phyloP scores from a whole-genome alignment of 2,888 invertebrate species.

The Rosalia funebris region DNA sequence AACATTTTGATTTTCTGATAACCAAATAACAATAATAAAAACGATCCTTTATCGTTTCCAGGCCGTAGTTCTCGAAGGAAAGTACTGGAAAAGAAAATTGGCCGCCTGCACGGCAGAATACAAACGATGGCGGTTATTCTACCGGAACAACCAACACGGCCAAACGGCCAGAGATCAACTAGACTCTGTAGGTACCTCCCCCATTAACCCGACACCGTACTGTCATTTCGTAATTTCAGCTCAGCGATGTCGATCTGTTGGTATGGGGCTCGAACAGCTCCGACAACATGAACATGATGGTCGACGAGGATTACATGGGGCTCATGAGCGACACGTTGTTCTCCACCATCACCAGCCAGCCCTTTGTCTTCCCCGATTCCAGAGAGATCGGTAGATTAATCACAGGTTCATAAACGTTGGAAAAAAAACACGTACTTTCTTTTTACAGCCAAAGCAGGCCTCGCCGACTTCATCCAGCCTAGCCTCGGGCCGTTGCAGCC shows the following conservation, averaged over 20 bases:
- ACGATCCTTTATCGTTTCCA: constrained; percentile 63
- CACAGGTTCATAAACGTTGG: background rate
- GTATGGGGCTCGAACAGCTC: constrained; percentile 77
- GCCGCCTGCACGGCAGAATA: constrained; percentile 98
- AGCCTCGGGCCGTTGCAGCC: constrained; percentile 97
- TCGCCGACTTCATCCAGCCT: constrained; percentile 98
- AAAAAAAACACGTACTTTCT: no score
- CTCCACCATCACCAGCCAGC: constrained; percentile 86
- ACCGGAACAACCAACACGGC: constrained; percentile 81
- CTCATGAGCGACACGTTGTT: constrained; percentile 92
- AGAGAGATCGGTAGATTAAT: constrained; percentile 91
- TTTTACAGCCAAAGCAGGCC: constrained; percentile 81
- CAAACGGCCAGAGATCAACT: constrained; percentile 78
- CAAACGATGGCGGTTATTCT: constrained; percentile 97
- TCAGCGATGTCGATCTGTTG: constrained; percentile 78
- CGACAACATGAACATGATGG: constrained; percentile 78
- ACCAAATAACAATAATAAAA: no score
- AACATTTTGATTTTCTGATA: no score
- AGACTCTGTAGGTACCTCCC: constrained; percentile 73
- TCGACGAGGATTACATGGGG: constrained; percentile 87
- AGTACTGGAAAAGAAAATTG: constrained; percentile 98
- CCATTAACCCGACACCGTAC: constrained; percentile 5
- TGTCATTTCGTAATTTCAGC: no score
- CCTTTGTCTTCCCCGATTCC: constrained; percentile 96
- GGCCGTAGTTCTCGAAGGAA: constrained; percentile 98